Evolutionary conservation across 2,888 invertebrate species (phyloP), one percentile per base, ranked within the genome.

Genomic region (Ichneumon xanthorius): DNA sequence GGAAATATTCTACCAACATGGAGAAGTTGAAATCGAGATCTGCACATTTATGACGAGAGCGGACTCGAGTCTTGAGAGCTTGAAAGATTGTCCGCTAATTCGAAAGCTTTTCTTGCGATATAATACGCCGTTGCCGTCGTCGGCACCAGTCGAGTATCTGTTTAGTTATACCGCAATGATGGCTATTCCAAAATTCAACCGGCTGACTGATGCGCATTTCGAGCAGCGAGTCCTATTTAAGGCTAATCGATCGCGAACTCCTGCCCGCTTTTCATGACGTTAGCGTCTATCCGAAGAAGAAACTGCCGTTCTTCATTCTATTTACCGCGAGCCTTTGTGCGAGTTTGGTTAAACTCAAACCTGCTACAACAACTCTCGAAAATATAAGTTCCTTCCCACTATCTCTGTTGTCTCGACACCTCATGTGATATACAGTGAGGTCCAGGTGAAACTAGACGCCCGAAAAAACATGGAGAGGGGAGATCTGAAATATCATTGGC

Each of bases 271-370:
- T 98, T 94, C 98, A 98, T 93, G 97, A 98, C 91, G 97, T 98
- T 37, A 98, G 98, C 30, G 98, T 98, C 5, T 98, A 98, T 94
- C 98, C 98, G 2, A 98, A 98, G 94, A 98, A 98, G 93, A 98
- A 98, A 93, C 94, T 98, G 88, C 98, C 98, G 73, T 98, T 98
- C 94, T 98, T 98, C 22, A 22, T 22, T 22, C 22, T 22, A 22
- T 22, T 22, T 22, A 22, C 22, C 22, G 22, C 22, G n/a, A 22
- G 22, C 22, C 22, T 0, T 22, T 22, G n/a, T n/a, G n/a, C n/a
- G n/a, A n/a, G n/a, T n/a, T n/a, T n/a, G n/a, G n/a, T 22, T 22
- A 22, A 0, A 0, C 22, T 22, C 22, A 22, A 22, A 22, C 22
- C 22, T 22, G 22, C 22, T 22, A 22, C 22, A 22, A 22, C 22